phyloP scores from a whole-genome alignment of 2,888 invertebrate genomes.

The Lathronympha strigana region DNA sequence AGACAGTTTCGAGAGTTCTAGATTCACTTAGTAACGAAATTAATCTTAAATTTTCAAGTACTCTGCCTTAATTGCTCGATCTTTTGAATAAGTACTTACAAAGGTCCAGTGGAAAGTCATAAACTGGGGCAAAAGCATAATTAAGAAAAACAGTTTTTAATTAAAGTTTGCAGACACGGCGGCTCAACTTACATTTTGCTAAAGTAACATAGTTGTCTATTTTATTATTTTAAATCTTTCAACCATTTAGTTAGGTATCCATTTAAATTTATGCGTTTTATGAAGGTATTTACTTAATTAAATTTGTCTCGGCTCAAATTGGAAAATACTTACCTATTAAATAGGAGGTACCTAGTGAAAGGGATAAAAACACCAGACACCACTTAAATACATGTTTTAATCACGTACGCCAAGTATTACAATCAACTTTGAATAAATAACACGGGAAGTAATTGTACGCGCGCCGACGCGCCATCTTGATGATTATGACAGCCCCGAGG shows the following conservation, averaged over 20 bases:
- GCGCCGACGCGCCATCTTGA: no score
- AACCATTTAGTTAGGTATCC: slow-evolving; percentile 7
- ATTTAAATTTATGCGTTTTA: not conserved
- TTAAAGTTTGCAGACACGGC: slow-evolving; percentile 35
- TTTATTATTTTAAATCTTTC: slow-evolving; percentile 8
- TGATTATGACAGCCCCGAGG: no score
- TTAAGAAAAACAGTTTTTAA: slow-evolving; percentile 41
- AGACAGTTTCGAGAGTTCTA: not conserved
- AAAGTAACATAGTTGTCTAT: slow-evolving; percentile 22
- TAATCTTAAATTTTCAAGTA: slow-evolving; percentile 18
- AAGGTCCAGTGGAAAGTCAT: slow-evolving; percentile 17
- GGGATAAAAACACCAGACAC: no score
- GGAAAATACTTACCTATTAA: no score
- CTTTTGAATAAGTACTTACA: slow-evolving; percentile 37
- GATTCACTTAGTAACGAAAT: slow-evolving; percentile 1
- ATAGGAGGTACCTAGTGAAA: no score
- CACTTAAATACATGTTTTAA: no score
- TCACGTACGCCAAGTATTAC: no score
- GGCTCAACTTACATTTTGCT: slow-evolving; percentile 17
- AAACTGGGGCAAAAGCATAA: slow-evolving; percentile 38
- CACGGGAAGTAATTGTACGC: no score
- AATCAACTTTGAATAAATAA: no score
- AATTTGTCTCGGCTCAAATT: no score
- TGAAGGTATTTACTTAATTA: not conserved
- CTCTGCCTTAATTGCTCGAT: slow-evolving; percentile 28